These are phyloP conservation scores for Liparis tanakae DNA, from an alignment of 2,797 vertebrate species.

Conservation along the genomic window DNA sequence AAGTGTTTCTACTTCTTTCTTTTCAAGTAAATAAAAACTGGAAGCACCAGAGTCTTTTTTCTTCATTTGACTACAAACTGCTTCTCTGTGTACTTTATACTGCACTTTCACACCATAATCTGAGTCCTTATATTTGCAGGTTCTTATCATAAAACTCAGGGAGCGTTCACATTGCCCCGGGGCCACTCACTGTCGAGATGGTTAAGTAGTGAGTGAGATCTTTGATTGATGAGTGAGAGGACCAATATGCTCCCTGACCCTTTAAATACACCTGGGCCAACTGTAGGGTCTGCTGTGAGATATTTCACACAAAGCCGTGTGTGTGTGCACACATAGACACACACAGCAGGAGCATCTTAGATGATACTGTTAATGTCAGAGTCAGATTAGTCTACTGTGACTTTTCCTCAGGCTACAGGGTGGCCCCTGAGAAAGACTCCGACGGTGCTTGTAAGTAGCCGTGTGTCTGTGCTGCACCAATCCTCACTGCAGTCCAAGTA, in stretches of 20 bases:
- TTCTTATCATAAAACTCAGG: conserved; percentile 45
- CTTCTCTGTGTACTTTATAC: neutral
- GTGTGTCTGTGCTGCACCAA: neutral
- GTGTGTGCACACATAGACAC: neutral
- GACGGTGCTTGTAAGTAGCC: no score
- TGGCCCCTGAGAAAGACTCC: conserved; percentile 6
- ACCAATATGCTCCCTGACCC: conserved; percentile 61
- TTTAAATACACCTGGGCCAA: conserved; percentile 58
- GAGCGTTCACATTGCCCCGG: conserved; percentile 44
- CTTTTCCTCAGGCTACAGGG: conserved; percentile 31
- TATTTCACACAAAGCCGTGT: conserved; percentile 16
- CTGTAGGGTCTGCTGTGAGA: conserved; percentile 38
- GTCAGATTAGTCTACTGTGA: conserved; percentile 34
- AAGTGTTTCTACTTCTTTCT: neutral
- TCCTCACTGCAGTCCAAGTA: conserved; percentile 4
- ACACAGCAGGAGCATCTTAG: conserved; percentile 20
- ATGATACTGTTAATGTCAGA: conserved; percentile 29
- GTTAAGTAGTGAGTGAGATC: conserved; percentile 27
- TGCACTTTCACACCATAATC: conserved; percentile 11
- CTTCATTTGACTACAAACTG: neutral
- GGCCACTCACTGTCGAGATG: conserved; percentile 35
- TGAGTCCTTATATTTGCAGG: conserved; percentile 22
- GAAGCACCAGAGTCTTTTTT: neutral
- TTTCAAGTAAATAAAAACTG: neutral
- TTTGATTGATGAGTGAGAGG: conserved; percentile 69